Evolutionary conservation across 2,113 vertebrate species (phyloP), one percentile per base, ranked within the genome.

Genomic region (Urocynchramus pylzowi): DNA sequence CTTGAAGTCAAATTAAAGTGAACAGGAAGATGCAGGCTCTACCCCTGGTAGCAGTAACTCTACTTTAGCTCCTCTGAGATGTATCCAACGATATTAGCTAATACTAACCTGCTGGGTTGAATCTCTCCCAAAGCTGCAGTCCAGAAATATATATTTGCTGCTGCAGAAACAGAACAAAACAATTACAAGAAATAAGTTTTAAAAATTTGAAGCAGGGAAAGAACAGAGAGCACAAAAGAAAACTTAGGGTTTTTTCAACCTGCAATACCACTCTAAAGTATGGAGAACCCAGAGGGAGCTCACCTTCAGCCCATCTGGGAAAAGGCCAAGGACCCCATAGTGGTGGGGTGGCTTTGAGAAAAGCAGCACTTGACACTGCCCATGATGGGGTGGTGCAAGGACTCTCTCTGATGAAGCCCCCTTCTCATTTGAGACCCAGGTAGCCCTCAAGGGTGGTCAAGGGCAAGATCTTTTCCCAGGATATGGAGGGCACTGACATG

Each of bases 91-190:
- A 84, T 94, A 93, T 89, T 87, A 91, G 53, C 19, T 93, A 65
- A 52, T 68, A 52, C 60, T 74, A 89, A 94, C 93, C 93, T 88
- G 80, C 69, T 79, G 70, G 24, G 74, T 33, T 93, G 41, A 96
- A 97, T 81, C 18, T 95, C 52, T 95, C 93, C 93, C 95, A 60
- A 41, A 82, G 69, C 74, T 84, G 35, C 56, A 87, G 52, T 71
- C 69, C 82, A 94, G 75, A 82, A 85, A 82, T 49, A 79, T 14
- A 0, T 59, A 71, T 85, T 71, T 71, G 60, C 60, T 83, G 57
- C 47, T 63, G 52, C 10, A 85, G 89, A 88, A 93, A 59, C 20
- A 79, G 75, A 93, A 47, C 52, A 87, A 71, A 82, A 59, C 47
- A 67, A 71, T 83, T 82, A 39, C 35, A 50, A 83, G n/a, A 77